Conservation (phyloP, 1,140 invertebrate species). For the Listronotus bonariensis region DNA sequence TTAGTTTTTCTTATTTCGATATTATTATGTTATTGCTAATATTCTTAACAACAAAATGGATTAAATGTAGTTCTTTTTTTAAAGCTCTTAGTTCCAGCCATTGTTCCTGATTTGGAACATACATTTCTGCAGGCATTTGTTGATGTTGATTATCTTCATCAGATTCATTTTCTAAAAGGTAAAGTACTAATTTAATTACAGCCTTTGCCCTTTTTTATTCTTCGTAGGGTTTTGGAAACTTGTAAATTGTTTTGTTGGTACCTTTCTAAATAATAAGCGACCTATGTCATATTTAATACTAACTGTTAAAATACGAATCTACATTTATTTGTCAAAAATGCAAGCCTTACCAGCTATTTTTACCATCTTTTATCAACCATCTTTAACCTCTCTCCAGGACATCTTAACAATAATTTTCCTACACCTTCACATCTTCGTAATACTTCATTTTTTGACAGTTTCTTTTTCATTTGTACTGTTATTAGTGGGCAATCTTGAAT, state of each 20-base stretch:
- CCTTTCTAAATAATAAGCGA: no score
- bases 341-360: conserved; percentile 18
- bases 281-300: no score
- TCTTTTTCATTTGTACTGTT: conserved; percentile 62
- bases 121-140: conserved; percentile 83
- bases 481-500: conserved; percentile 63
- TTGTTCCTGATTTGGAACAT: conserved; percentile 85
- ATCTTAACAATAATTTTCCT: conserved; percentile 71
- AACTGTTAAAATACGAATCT: no score
- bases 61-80: conserved; percentile 47
- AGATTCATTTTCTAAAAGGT: conserved; percentile 26
- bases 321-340: no score
- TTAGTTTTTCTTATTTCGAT: no score
- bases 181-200: conserved; percentile 14
- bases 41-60: conserved; percentile 21
- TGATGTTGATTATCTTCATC: conserved; percentile 50
- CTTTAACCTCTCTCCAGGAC: conserved; percentile 73
- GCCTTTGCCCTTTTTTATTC: neutral
- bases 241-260: no score
- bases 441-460: conserved; percentile 76
- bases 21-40: no score
- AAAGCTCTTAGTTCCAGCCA: conserved; percentile 77
- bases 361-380: conserved; percentile 62
- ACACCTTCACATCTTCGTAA: conserved; percentile 79
- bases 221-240: neutral